Evolutionary conservation across 2,797 vertebrate species (phyloP).

Genomic region (Emys orbicularis): DNA sequence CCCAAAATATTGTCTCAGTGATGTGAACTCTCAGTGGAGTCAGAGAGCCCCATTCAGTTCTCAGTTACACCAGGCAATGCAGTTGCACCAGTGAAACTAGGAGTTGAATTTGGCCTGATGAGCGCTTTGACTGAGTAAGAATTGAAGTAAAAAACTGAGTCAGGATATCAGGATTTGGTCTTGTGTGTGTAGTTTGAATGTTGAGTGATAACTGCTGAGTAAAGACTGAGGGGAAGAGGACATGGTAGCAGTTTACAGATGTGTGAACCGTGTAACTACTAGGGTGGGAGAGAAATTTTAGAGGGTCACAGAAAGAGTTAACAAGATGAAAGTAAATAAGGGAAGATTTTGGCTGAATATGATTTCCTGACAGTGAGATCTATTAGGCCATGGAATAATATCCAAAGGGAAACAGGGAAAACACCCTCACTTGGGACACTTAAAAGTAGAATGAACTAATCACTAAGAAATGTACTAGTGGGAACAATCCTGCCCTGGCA

Average conservation of each 20-base stretch:
- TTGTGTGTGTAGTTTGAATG: background rate
- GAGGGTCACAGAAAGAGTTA: background rate
- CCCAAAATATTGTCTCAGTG: background rate
- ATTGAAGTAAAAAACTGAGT: background rate
- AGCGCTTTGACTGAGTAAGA: background rate
- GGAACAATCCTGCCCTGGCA: background rate
- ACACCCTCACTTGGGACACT: background rate
- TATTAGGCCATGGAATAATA: background rate
- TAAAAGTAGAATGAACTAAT: background rate
- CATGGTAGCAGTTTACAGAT: background rate
- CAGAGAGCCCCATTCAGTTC: rapidly evolving
- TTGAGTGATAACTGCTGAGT: background rate
- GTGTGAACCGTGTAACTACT: background rate
- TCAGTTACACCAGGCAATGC: background rate
- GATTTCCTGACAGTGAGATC: background rate
- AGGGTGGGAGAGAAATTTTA: background rate
- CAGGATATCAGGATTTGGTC: rapidly evolving
- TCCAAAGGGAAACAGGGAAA: background rate
- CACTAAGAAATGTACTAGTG: background rate
- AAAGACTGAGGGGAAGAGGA: background rate
- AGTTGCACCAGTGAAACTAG: background rate
- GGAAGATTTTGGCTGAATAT: background rate
- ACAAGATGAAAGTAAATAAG: background rate
- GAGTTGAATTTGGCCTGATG: background rate
- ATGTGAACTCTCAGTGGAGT: background rate